Percentiles rank a stretch among this genome's conserved stretches.
Conservation (phyloP, 2,888 invertebrate species). For the Ommatoiulus sabulosus region DNA sequence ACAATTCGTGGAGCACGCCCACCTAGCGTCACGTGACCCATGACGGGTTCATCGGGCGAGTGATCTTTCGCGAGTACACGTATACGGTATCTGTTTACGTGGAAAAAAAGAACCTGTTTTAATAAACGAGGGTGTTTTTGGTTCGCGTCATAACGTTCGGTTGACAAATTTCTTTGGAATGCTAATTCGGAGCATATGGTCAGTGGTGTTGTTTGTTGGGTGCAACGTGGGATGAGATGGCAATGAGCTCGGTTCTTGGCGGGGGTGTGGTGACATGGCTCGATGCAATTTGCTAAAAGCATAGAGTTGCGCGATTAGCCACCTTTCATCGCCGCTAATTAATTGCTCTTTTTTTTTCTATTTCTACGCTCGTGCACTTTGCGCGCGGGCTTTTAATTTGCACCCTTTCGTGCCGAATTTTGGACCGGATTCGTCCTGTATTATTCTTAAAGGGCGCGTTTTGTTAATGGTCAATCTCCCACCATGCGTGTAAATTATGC, state of each 20-base stretch:
- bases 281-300: slow-evolving; percentile 36
- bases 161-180: slow-evolving; percentile 38
- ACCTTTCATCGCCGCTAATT: slow-evolving; percentile 24
- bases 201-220: background rate
- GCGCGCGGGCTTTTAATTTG: background rate
- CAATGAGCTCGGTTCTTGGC: slow-evolving; percentile 25
- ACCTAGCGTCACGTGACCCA: background rate
- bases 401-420: background rate
- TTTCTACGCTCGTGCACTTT: background rate
- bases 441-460: background rate
- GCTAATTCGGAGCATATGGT: slow-evolving; percentile 14
- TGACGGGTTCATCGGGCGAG: slow-evolving; percentile 5
- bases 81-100: background rate
- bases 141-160: background rate
- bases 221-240: slow-evolving; percentile 3
- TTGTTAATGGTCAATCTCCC: background rate
- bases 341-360: background rate
- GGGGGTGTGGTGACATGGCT: slow-evolving; percentile 24
- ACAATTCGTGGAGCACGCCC: too few species aligned
- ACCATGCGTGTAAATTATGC: background rate
- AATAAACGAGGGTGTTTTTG: background rate
- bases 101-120: background rate
- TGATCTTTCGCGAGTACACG: background rate
- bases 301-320: background rate
- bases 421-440: background rate